phyloP scores from a whole-genome alignment of 1,140 invertebrate species.

The Cyphomyrmex costatus region DNA sequence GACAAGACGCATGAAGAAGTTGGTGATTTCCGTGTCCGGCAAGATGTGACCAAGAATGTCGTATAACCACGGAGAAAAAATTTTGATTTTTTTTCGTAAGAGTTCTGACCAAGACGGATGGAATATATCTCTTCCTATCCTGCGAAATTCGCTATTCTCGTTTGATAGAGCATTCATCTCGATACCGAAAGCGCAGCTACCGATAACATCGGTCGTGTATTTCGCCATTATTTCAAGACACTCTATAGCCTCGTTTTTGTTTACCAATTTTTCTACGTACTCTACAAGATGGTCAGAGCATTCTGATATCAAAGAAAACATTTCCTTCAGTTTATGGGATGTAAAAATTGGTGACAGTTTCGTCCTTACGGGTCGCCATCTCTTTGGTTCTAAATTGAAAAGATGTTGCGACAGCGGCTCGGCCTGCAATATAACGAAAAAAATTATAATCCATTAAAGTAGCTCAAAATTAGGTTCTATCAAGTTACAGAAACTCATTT shows the following conservation, averaged over 20 bases:
- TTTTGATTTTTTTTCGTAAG: no score
- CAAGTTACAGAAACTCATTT: background rate
- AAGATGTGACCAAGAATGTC: no score
- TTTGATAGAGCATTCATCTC: no score
- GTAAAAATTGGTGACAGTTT: slow-evolving; percentile 84
- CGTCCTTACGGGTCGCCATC: slow-evolving; percentile 87
- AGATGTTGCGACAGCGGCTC: slow-evolving; percentile 82
- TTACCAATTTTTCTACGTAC: slow-evolving; percentile 77
- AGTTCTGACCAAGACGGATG: no score
- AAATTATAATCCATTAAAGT: background rate
- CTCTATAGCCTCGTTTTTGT: slow-evolving; percentile 76
- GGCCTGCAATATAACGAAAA: background rate
- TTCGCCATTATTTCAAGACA: no score
- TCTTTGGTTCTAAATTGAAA: slow-evolving; percentile 79
- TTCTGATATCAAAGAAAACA: slow-evolving; percentile 80
- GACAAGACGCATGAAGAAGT: no score
- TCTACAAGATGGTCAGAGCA: slow-evolving; percentile 81
- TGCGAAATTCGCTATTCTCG: no score
- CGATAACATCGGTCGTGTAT: no score
- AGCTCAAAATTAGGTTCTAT: background rate
- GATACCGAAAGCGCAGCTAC: no score
- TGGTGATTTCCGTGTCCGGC: no score
- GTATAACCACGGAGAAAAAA: no score
- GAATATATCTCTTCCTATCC: no score
- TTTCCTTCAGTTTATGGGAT: slow-evolving; percentile 75